Conservation (phyloP, 2,113 vertebrate genomes). For the Carollia perspicillata region DNA sequence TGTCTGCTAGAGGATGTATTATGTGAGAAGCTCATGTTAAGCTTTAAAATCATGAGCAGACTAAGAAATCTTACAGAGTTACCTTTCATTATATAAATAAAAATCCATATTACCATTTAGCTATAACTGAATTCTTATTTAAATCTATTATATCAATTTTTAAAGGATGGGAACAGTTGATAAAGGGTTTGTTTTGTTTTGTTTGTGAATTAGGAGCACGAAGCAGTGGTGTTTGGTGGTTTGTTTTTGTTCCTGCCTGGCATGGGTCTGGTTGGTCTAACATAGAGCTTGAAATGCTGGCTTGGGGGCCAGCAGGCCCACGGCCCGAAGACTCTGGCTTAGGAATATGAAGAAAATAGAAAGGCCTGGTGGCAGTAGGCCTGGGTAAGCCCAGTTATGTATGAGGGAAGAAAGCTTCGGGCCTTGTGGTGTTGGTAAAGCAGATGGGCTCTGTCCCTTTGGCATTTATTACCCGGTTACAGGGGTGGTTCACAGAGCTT, state of each 20-base stretch:
- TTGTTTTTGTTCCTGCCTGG: background rate
- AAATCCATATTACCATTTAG: background rate
- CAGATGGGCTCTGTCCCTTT: background rate
- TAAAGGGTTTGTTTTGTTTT: background rate
- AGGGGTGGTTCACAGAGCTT: background rate
- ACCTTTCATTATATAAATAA: background rate
- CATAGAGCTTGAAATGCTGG: background rate
- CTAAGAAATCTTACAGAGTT: constrained; percentile 25
- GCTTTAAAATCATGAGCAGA: constrained; percentile 41
- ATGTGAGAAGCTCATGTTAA: background rate
- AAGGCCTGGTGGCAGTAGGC: background rate
- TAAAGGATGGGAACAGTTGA: background rate
- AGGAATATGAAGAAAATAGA: background rate
- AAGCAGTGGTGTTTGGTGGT: background rate
- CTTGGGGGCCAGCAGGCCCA: no score
- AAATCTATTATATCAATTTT: background rate
- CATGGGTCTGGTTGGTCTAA: background rate
- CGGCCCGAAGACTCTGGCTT: background rate
- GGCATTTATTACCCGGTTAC: background rate
- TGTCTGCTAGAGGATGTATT: background rate
- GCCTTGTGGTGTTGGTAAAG: background rate
- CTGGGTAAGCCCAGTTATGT: background rate
- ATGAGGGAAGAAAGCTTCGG: background rate
- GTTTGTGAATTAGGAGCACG: background rate
- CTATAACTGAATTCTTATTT: background rate